phyloP scores from a whole-genome alignment of 2,113 vertebrate genomes.

The Spilogale gracilis region DNA sequence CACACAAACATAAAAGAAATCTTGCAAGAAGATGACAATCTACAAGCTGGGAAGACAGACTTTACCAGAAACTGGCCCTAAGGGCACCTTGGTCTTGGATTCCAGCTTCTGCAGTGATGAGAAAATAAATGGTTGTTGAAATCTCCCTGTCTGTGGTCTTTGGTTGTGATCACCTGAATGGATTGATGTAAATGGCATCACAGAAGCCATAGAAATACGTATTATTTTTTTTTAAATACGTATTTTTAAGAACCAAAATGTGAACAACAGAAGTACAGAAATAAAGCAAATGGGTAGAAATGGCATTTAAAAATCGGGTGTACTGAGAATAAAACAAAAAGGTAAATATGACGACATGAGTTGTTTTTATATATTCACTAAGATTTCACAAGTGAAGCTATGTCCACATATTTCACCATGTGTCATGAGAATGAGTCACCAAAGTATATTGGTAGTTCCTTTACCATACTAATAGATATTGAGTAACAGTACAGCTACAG shows the following conservation, averaged over 20 bases:
- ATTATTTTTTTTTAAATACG: background rate
- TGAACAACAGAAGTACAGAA: background rate
- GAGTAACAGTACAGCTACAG: no score
- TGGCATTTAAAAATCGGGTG: background rate
- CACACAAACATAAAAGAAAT: background rate
- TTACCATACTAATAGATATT: background rate
- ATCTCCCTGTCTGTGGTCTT: background rate
- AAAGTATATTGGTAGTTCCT: background rate
- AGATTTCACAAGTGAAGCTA: background rate
- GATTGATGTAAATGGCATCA: background rate
- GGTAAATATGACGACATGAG: background rate
- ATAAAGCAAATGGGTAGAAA: background rate
- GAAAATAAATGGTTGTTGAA: background rate
- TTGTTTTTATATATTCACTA: background rate
- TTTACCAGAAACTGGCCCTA: background rate
- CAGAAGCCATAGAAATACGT: background rate
- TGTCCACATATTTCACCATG: background rate
- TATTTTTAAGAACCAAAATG: background rate
- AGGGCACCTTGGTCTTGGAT: background rate
- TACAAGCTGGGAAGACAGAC: background rate
- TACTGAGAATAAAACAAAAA: background rate
- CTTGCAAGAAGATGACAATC: background rate
- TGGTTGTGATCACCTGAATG: no score
- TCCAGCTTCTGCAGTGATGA: background rate
- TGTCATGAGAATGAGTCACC: background rate